Base-by-base conservation (phyloP, 1,140 invertebrate species). In the Dufourea novaeangliae region DNA sequence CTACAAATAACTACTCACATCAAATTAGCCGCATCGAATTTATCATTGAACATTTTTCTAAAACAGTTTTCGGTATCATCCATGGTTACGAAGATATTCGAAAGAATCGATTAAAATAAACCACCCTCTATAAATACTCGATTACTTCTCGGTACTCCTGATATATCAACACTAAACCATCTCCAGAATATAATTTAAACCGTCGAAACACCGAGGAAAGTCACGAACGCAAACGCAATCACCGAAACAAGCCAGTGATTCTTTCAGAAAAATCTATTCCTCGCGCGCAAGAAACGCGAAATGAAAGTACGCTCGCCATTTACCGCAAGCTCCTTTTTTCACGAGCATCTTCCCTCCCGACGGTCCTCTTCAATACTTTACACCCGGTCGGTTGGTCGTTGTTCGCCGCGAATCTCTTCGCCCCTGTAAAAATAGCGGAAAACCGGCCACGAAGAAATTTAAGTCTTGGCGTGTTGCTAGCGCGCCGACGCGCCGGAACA, bases 251-350 rank as follows among this genome's bases (percentile, higher is more conserved):
- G 54, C 54, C 27, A 0, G 14, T 14, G n/a, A n/a, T n/a, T n/a
- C n/a, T n/a, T n/a, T n/a, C 14, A 14, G 20, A 57, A 27, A 27
- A 57, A 22, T 50, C 46, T 50, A 3, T 37, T 37, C 8, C 34
- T 37, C 34, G 3, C 34, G n/a, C n/a, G n/a, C n/a, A n/a, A n/a
- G n/a, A n/a, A n/a, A 44, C 52, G 10, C 3, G 54, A 29, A 7
- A 57, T 57, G 54, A 57, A 57, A 57, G 54, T 27, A 32, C 54
- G 54, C 32, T 57, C 54, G 54, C 54, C 54, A 20, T 57, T 57
- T 57, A 32, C 54, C 54, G 54, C 27, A 14, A 27, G 27, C 27
- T 14, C 29, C 20, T 50, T 14, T 57, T 57, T 57, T 57, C 32
- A 27, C 54, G 54, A 57, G 27, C 54, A 57, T 32, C 54, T 57